A percentile compares a stretch with the other conserved stretches of the same genome.
phyloP scores from a whole-genome alignment of 2,888 invertebrate genomes.

The Ophioninae sp. region DNA sequence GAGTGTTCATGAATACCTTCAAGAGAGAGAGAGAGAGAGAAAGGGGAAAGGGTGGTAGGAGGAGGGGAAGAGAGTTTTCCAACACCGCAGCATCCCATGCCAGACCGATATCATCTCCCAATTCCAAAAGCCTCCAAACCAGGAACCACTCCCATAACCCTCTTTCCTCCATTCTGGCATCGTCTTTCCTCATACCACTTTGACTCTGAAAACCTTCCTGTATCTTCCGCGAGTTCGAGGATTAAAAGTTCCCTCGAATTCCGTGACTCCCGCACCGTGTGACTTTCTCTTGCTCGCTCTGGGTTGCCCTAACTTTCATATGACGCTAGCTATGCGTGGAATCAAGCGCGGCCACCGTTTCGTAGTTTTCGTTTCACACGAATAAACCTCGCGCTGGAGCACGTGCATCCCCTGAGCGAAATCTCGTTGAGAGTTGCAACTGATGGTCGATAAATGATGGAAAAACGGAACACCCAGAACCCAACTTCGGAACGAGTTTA shows the following conservation, averaged over 20 bases:
- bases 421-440: constrained; percentile 1
- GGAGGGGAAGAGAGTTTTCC: constrained; percentile 28
- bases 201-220: constrained; percentile 35
- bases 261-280: neutral
- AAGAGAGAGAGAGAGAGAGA: neutral
- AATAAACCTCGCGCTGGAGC: constrained; percentile 16
- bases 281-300: neutral
- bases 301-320: neutral
- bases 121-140: constrained; percentile 45
- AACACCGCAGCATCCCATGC: constrained; percentile 2
- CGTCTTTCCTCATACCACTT: constrained; percentile 33
- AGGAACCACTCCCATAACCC: constrained; percentile 14
- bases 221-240: constrained; percentile 48
- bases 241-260: constrained; percentile 52
- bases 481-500: neutral
- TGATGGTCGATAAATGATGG: constrained; percentile 17
- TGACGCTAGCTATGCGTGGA: constrained; percentile 27
- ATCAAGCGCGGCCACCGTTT: constrained; percentile 11
- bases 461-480: constrained; percentile 30
- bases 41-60: neutral
- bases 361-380: constrained; percentile 9
- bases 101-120: constrained; percentile 50
- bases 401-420: constrained; percentile 6
- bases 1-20: neutral
- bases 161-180: constrained; percentile 20